phyloP scores from a whole-genome alignment of 2,888 invertebrate species.

The Carpatolechia fugitivella region DNA sequence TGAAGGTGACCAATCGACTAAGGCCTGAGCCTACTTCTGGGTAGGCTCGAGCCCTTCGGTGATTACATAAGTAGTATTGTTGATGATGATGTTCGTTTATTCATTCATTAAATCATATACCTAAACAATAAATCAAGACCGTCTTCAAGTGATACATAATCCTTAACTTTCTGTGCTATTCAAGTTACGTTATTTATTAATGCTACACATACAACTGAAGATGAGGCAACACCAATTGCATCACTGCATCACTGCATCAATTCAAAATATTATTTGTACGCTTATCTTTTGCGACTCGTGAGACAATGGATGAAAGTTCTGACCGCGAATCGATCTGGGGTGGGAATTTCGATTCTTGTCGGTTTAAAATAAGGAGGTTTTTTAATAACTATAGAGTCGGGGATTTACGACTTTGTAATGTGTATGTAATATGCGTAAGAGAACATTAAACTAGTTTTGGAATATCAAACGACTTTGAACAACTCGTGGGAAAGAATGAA shows the following conservation, averaged over 20 bases:
- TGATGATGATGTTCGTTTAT: too few relatives aligned
- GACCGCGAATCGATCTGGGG: neutral
- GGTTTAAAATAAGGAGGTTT: neutral
- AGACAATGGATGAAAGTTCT: conserved; percentile 2
- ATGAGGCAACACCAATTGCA: neutral
- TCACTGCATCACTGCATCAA: neutral
- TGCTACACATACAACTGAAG: neutral
- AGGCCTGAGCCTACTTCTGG: too few relatives aligned
- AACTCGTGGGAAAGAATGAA: neutral
- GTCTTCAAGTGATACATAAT: too few relatives aligned
- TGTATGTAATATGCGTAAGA: neutral
- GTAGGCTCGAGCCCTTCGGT: too few relatives aligned
- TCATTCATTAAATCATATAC: too few relatives aligned
- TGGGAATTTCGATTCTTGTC: neutral
- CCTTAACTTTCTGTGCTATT: too few relatives aligned
- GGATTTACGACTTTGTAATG: too few relatives aligned
- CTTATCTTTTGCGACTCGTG: neutral
- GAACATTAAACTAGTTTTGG: neutral
- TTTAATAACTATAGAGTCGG: too few relatives aligned
- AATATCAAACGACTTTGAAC: neutral
- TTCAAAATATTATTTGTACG: neutral
- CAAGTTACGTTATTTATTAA: neutral
- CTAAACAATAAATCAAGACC: too few relatives aligned
- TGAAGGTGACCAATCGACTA: too few relatives aligned
- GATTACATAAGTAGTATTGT: too few relatives aligned